Conservation (phyloP, 2,797 vertebrate genomes). For the Trichosurus vulpecula region DNA sequence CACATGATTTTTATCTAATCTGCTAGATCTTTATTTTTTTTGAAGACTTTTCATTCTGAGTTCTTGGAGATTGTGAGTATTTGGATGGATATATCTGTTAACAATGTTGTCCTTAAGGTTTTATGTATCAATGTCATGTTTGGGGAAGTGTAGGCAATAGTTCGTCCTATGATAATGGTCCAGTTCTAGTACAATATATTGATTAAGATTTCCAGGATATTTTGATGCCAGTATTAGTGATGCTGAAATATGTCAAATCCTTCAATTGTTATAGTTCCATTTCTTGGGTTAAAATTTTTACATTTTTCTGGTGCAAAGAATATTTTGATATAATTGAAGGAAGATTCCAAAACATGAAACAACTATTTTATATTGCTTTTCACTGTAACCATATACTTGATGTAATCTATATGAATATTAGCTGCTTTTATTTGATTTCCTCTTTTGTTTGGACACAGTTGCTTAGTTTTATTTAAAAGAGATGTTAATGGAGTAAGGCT, state of each 20-base stretch:
- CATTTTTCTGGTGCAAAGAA: not conserved
- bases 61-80: not conserved
- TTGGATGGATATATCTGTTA: not conserved
- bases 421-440: not conserved
- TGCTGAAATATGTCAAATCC: not conserved
- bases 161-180: not conserved
- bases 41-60: not conserved
- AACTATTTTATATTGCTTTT: not conserved
- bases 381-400: not conserved
- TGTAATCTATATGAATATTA: not conserved
- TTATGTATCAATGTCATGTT: not conserved
- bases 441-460: not conserved
- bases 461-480: not conserved
- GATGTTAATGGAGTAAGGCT: not conserved
- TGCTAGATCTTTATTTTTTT: not conserved
- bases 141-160: not conserved
- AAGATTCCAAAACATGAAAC: not conserved
- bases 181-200: not conserved
- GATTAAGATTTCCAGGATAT: not conserved
- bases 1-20: not conserved
- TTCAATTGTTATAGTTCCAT: not conserved
- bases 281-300: not conserved
- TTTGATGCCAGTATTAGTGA: not conserved
- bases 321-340: not conserved
- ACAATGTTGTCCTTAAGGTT: not conserved